Base-by-base conservation (phyloP, 2,797 vertebrate genomes). In the Scolopax bukidnonensis region DNA sequence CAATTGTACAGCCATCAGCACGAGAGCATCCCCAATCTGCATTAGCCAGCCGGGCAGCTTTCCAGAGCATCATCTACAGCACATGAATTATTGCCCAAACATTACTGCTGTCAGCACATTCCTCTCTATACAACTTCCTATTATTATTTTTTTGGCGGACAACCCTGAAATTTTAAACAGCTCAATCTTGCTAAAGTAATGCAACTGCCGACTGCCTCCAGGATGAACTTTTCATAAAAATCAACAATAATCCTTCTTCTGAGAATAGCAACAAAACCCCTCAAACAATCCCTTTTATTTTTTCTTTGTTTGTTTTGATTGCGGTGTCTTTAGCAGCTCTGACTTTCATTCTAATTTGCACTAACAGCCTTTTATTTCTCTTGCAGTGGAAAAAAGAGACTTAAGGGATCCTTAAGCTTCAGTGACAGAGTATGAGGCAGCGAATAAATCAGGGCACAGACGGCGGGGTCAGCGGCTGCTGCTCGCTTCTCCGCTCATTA, bases 31-130 rank as follows among this genome's bases (percentile, higher is more conserved):
- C 90, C 95, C 95, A 93, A 25, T 96, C 93, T 78, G 70, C 95
- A 95, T 95, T 89, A 97, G 97, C 87, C 88, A 51, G 93, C 97
- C 75, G 97, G 98, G 97, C 97, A 88, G 84, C 16, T 43, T 93
- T 97, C 97, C 98, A 98, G 95, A 93, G 91, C 94, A 79, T 87
- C 95, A 51, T 93, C 97, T 89, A 79, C 95, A 89, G 36, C 79
- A 86, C 92, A 86, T 97, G 97, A 98, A 95, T 98, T 97, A 98
- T 96, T 97, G 85, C 92, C 61, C 84, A 96, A 95, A 92, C 95
- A 96, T 88, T 87, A 92, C 96, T 94, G 96, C 97, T 97, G 97
- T 98, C 98, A 98, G 98, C 97, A 97, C 94, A 97, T 97, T 97
- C 96, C 69, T 92, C 93, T 94, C 94, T 30, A 79, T 68, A 96